Evolutionary conservation across 2,888 invertebrate genomes (phyloP), one percentile per base, ranked within the genome.

Genomic region (Torymus auratus): DNA sequence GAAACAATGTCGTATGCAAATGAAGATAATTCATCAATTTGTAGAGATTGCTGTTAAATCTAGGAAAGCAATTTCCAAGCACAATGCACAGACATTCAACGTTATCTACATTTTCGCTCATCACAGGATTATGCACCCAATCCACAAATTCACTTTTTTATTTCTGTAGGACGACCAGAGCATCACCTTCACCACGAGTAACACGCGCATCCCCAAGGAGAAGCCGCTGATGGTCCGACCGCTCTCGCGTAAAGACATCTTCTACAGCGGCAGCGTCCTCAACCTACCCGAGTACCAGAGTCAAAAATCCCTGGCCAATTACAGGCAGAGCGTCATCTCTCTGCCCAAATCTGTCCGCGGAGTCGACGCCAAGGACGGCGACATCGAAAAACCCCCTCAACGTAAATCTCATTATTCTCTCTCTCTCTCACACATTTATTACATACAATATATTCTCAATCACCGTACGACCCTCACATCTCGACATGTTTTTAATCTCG

Each of bases 251-350:
- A 98, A 98, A 89, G 99, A 99, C 91, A 98, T 99, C 88, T 99
- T 99, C 93, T 99, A 99, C 92, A 97, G 98, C 2, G 98, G 99
- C 52, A 98, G 98, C 67, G 96, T 99, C 28, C 93, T 96, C 82
- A 97, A 99, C 92, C 93, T 99, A 86, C 97, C 97, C 0, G 98
- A 98, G 91, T 98, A 95, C 92, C 96, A 96, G 90, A 97, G 97
- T 81, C 97, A 98, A 91, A 96, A 97, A 88, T 97, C 97, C 1
- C 92, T 98, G 75, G 95, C 96, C 75, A 96, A 96, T 84, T 98
- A 98, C 90, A 94, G 98, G 76, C 96, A 97, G 88, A 98, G 98
- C 78, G 96, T 98, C 62, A 93, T 98, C 60, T 97, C 97, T 78
- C 93, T 99, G 78, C 96, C 98, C 0, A 93, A 94, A 88, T 93